Evolutionary conservation across 2,113 vertebrate genomes (phyloP), one percentile per base, ranked within the genome.

Genomic region (Grantiella picta): DNA sequence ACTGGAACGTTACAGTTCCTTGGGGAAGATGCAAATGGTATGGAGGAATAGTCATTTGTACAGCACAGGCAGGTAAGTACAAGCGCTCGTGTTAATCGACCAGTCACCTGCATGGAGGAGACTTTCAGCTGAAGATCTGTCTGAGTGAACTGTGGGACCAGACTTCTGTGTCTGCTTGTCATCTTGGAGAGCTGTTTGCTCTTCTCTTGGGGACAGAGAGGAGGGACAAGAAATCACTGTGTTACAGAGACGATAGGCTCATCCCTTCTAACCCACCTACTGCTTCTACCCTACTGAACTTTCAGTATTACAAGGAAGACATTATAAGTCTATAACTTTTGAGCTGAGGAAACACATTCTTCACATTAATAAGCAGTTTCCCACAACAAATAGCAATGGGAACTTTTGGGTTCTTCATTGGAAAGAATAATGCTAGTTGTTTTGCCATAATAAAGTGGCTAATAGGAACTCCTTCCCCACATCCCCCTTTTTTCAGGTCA

Each of bases 401-500:
- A 86, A 65, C 49, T 75, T 89, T 29, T 14, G 36, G 49, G 27
- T 64, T 82, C 79, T 92, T 94, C 29, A 3, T 38, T 86, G 82
- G 64, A 71, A 92, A 68, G 56, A 86, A 78, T 87, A 82, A 84
- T 94, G 92, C 85, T 68, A 82, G 89, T 94, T 92, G 80, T 76
- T 95, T 91, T 96, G 93, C 78, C 56, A 71, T 78, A 90, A 81
- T 91, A 60, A 97, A 97, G 96, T 50, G 75, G 90, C 95, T 97
- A 73, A 97, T 96, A 91, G 94, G 90, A 68, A 36, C 85, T 95
- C 27, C 49, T 81, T 93, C 81, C 52, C 65, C 64, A 57, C 76
- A 64, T 92, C 60, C 69, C 93, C 91, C 77, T 91, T 91, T 93
- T 84, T 96, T 52, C 93, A 82, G 97, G 97, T 98, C 97, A 96